Base-by-base conservation (phyloP, 2,797 vertebrate species). In the Aulostomus chinensis region DNA sequence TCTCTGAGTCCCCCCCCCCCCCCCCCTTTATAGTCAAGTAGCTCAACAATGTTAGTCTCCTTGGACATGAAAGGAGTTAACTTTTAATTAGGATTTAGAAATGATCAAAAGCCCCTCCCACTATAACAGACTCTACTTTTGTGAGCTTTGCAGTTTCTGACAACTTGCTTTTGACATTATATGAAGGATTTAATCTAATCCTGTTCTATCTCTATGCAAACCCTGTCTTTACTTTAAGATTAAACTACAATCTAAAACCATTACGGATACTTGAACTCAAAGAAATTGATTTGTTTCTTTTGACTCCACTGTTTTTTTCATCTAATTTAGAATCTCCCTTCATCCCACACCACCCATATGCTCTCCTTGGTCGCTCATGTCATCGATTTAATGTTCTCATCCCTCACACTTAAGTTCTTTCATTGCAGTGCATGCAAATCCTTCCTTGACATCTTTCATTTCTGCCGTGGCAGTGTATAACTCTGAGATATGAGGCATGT, bases 181-280 rank as follows among this genome's bases (percentile, higher is more conserved):
- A 72, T 62, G 35, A 72, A 61, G 80, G 78, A 86, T 88, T 84
- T 83, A 46, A 56, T 75, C 28, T 78, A 86, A 89, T 85, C 78
- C 61, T 34, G 22, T 61, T 62, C 59, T 56, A 75, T 75, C 63
- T 52, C 29, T 21, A 22, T 28, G 12, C 62, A 64, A 16, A 9
- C 30, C 37, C 26, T 7, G 12, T 66, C 46, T 70, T 72, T 81
- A 60, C 55, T 62, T 82, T 39, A 34, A 77, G 76, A 80, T 79
- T 80, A 79, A 76, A 52, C 33, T 26, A 12, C 64, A 72, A 62
- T 57, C 47, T 68, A 16, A 49, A 58, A 64, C 71, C 55, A 47
- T 50, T 32, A 49, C 63, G 20, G 40, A 76, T 49, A 47, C 63
- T 18, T 22, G 11, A 47, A 50, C 51, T 53, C 55, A 32, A 47